Evolutionary conservation across 2,888 invertebrate genomes (phyloP).

Genomic region (Sinotaia quadrata): DNA sequence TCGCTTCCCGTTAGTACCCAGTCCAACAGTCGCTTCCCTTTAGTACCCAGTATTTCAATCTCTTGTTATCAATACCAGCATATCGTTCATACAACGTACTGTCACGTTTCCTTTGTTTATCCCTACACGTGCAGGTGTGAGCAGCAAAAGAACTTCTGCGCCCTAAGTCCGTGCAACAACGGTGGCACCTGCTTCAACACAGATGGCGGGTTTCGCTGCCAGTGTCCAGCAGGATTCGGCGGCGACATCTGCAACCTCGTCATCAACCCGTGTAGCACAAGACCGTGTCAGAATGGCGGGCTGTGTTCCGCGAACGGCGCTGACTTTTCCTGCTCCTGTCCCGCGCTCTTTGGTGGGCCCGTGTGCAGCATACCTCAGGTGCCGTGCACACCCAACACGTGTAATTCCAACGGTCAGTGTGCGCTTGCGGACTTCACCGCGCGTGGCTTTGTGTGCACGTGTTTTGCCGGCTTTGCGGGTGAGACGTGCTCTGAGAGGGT

Average conservation of each 20-base stretch:
- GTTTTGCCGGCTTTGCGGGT: conserved; percentile 48
- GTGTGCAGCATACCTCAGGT: conserved; percentile 43
- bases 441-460: conserved; percentile 40
- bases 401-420: conserved; percentile 54
- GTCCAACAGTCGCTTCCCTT: no score
- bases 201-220: conserved; percentile 16
- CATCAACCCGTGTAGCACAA: conserved; percentile 12
- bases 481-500: conserved; percentile 52
- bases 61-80: no score
- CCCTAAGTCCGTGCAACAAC: conserved; percentile 1
- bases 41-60: no score
- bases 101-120: no score
- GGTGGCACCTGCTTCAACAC: conserved; percentile 23
- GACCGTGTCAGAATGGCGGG: conserved; percentile 26
- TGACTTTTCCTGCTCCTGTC: conserved; percentile 13
- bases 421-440: conserved; percentile 37
- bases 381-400: conserved; percentile 52
- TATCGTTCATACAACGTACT: no score
- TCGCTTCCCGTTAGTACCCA: no score
- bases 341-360: conserved; percentile 14
- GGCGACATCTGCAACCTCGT: conserved; percentile 21
- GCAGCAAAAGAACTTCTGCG: neutral
- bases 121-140: conserved; percentile 8
- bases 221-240: conserved; percentile 23
- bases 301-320: neutral